phyloP scores from a whole-genome alignment of 2,113 vertebrate species.

The Python bivittatus region DNA sequence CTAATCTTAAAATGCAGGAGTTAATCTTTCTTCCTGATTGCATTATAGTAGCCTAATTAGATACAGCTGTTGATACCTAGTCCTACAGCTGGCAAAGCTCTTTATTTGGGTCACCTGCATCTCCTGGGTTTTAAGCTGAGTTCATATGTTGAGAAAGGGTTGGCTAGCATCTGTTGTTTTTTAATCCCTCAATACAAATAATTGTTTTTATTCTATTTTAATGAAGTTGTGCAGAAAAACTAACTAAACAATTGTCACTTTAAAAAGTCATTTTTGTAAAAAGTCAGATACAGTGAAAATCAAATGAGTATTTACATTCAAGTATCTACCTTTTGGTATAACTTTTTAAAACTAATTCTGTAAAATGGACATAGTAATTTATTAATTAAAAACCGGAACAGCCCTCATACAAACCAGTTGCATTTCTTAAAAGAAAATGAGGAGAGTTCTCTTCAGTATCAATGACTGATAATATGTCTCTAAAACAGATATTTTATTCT shows the following conservation, averaged over 20 bases:
- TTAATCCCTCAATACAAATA: background rate
- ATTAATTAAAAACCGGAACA: background rate
- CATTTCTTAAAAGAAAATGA: background rate
- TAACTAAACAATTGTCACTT: background rate
- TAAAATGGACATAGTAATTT: background rate
- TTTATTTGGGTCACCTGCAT: conserved; percentile 14
- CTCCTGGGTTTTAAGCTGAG: background rate
- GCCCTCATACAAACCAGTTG: background rate
- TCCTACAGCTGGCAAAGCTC: background rate
- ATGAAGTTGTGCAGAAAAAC: conserved; percentile 22
- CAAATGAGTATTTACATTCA: conserved; percentile 39
- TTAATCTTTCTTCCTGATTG: conserved; percentile 60
- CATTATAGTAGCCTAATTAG: conserved; percentile 39
- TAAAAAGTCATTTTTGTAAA: background rate
- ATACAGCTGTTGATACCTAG: conserved; percentile 28
- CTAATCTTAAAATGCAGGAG: conserved; percentile 59
- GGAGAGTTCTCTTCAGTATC: background rate
- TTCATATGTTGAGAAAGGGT: background rate
- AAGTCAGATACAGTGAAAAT: conserved; percentile 40
- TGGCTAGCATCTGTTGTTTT: background rate
- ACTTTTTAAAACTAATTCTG: conserved; percentile 25
- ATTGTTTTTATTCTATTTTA: background rate
- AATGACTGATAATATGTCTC: background rate
- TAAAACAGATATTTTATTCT: background rate
- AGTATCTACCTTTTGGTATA: conserved; percentile 49